Conservation (phyloP, 2,888 invertebrate genomes). For the Autographa gamma region DNA sequence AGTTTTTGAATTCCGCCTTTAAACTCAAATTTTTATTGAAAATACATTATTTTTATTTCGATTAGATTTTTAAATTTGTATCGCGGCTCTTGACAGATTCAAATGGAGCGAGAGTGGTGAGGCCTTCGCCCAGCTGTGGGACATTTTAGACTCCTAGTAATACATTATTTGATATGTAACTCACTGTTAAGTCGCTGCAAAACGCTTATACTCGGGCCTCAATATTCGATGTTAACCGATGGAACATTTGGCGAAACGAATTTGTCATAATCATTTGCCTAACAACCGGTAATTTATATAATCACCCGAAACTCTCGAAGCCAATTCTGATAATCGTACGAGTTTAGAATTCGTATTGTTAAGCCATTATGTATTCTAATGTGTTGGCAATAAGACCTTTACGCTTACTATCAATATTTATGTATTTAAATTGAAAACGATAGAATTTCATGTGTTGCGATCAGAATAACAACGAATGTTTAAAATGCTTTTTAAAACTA, state of each 20-base stretch:
- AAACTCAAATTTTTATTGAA: too few relatives aligned
- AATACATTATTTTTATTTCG: too few relatives aligned
- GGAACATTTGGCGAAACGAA: background rate
- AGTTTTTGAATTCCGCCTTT: too few relatives aligned
- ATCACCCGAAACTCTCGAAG: conserved; percentile 6
- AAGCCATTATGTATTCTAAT: conserved; percentile 5
- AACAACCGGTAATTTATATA: conserved; percentile 1
- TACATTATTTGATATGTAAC: too few relatives aligned
- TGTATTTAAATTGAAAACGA: background rate
- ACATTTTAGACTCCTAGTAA: too few relatives aligned
- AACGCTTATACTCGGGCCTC: background rate
- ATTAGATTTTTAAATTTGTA: too few relatives aligned
- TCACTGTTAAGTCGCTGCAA: background rate
- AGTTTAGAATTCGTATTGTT: background rate
- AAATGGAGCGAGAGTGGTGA: too few relatives aligned
- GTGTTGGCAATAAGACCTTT: background rate
- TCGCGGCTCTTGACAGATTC: too few relatives aligned
- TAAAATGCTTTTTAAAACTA: too few relatives aligned
- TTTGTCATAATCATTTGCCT: conserved; percentile 7
- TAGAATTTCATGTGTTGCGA: background rate
- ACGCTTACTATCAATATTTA: background rate
- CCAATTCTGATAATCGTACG: conserved; percentile 2
- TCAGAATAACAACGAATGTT: too few relatives aligned
- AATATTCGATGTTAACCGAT: background rate
- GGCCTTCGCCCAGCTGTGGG: too few relatives aligned